Base-by-base conservation (phyloP, 2,797 vertebrate genomes). In the Allobates femoralis region DNA sequence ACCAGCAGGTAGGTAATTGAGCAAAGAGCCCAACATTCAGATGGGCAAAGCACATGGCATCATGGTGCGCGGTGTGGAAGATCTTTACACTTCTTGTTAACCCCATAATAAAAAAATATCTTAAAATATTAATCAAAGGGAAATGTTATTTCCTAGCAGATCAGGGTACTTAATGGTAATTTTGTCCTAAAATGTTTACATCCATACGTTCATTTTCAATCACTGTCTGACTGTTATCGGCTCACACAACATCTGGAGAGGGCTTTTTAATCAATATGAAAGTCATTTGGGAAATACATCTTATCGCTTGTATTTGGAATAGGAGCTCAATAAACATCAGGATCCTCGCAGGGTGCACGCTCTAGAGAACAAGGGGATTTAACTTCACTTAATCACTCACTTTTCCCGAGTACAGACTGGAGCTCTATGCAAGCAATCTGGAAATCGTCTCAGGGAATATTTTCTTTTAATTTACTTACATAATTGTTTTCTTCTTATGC, bases 401-500 rank as follows among this genome's bases (percentile, higher is more conserved):
- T 82, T 82, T 82, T 82, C 81, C n/a, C 28, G 51, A 53, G 66
- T 71, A 82, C 81, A 73, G 53, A 82, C 50, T 73, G 69, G 51
- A 82, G 81, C 81, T 53, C 66, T 73, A 55, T 71, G 67, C 81
- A 82, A 82, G 81, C 81, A 82, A 82, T 73, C 81, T 82, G 66
- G 64, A 82, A 82, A 56, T 82, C 12, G 51, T 67, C 81, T 82
- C 67, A 82, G 81, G 81, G 81, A 73, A 82, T 82, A 71, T 58
- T 82, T 55, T 71, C 81, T 82, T 82, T 82, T 82, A 82, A 82
- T 82, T 82, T 82, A 82, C 81, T 82, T 58, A 82, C 81, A 82
- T 82, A 73, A 82, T 82, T 73, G 51, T 82, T 82, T 80, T 79
- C 73, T 71, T 82, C 51, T 67, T 37, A 56, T 81, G 62, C 79